These are phyloP conservation scores for Watersipora subatra DNA, from an alignment of 1,140 invertebrate species.

Conservation along the genomic window DNA sequence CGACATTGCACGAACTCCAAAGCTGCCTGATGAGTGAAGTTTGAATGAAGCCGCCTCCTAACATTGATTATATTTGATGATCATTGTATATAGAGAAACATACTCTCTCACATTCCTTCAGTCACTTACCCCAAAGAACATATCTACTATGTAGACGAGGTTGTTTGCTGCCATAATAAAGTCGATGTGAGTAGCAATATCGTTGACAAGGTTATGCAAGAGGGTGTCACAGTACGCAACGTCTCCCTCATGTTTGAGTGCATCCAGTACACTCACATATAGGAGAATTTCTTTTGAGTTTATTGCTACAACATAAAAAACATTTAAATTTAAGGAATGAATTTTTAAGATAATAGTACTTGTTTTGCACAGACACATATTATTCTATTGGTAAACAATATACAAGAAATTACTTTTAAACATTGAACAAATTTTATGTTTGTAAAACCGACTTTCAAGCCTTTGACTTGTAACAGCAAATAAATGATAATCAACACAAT, in stretches of 20 bases:
- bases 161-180: conserved; percentile 92
- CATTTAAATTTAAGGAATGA: not conserved
- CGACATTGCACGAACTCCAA: no score
- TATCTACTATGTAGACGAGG: conserved; percentile 45
- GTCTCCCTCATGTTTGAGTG: conserved; percentile 79
- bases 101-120: not conserved
- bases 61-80: no score
- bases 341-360: not conserved
- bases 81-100: not conserved
- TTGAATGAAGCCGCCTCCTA: no score
- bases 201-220: conserved; percentile 73
- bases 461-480: no score
- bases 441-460: no score
- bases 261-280: conserved; percentile 66
- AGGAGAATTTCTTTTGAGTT: conserved; percentile 65
- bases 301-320: conserved; percentile 46
- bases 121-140: not conserved
- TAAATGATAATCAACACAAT: no score
- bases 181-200: conserved; percentile 78
- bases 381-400: no score
- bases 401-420: no score
- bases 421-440: no score
- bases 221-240: conserved; percentile 88
- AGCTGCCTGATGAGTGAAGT: no score
- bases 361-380: no score